These are phyloP conservation scores for Morelia viridis DNA, from an alignment of 2,797 vertebrate species.

Conservation along the genomic window DNA sequence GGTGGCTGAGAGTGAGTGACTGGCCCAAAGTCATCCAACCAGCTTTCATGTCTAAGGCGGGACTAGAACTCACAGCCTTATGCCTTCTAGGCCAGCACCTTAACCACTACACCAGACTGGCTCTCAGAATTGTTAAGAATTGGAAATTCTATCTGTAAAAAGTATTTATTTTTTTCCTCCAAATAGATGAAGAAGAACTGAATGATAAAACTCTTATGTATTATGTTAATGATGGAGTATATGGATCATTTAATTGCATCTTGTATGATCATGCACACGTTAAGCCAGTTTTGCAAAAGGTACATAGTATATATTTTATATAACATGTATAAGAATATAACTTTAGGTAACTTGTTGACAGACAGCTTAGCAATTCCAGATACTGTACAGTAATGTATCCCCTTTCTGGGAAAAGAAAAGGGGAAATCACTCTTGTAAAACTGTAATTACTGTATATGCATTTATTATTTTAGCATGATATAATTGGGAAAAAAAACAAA, in stretches of 20 bases:
- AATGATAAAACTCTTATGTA: conserved; percentile 93
- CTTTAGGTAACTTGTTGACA: background rate
- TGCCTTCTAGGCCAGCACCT: no score
- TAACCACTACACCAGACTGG: no score
- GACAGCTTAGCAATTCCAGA: background rate
- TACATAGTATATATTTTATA: conserved; percentile 49
- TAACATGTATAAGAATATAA: background rate
- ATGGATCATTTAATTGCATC: conserved; percentile 97
- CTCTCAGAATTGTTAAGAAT: background rate
- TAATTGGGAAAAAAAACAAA: background rate
- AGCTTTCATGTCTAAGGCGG: no score
- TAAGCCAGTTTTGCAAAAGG: conserved; percentile 88
- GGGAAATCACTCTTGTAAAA: background rate
- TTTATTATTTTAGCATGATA: background rate
- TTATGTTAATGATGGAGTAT: conserved; percentile 96
- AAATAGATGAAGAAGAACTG: conserved; percentile 85
- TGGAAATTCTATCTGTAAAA: background rate
- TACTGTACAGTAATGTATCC: background rate
- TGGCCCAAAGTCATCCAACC: no score
- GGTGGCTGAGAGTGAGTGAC: no score
- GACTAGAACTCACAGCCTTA: no score
- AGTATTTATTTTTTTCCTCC: background rate
- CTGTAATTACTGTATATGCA: background rate
- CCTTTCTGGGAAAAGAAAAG: background rate
- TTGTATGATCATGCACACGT: conserved; percentile 93